These are phyloP conservation scores for Conus canariensis DNA, from an alignment of 2,888 invertebrate genomes.

Conservation along the genomic window DNA sequence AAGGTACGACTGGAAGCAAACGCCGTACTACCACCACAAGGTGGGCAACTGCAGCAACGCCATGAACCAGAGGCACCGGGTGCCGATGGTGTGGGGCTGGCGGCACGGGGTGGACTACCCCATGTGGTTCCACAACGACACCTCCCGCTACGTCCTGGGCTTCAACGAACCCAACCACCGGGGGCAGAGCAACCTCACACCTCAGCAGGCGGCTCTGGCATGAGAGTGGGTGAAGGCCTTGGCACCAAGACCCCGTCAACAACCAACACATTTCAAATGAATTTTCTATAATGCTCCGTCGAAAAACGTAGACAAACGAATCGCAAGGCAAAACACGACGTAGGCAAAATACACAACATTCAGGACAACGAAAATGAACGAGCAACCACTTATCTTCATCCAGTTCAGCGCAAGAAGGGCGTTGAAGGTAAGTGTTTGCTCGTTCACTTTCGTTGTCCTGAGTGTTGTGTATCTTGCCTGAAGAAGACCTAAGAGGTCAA, in stretches of 20 bases:
- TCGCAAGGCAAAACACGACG: too few species aligned
- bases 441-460: too few species aligned
- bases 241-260: not conserved
- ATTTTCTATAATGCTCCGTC: too few species aligned
- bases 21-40: constrained; percentile 35
- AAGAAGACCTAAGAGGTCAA: too few species aligned
- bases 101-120: constrained; percentile 36
- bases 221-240: constrained; percentile 44
- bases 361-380: too few species aligned
- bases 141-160: constrained; percentile 50
- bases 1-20: constrained; percentile 46
- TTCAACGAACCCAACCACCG: constrained; percentile 63
- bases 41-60: constrained; percentile 19
- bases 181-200: constrained; percentile 56
- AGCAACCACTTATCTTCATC: too few species aligned
- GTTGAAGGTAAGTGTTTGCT: too few species aligned
- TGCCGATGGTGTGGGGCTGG: constrained; percentile 47
- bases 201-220: constrained; percentile 54
- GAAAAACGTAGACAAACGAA: too few species aligned
- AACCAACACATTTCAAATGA: too few species aligned
- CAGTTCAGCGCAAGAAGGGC: too few species aligned
- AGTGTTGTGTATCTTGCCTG: too few species aligned
- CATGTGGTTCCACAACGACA: constrained; percentile 37
- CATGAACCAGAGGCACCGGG: constrained; percentile 19
- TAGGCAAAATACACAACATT: too few species aligned